Evolutionary conservation across 2,888 invertebrate species (phyloP).

Genomic region (Sinotaia quadrata): DNA sequence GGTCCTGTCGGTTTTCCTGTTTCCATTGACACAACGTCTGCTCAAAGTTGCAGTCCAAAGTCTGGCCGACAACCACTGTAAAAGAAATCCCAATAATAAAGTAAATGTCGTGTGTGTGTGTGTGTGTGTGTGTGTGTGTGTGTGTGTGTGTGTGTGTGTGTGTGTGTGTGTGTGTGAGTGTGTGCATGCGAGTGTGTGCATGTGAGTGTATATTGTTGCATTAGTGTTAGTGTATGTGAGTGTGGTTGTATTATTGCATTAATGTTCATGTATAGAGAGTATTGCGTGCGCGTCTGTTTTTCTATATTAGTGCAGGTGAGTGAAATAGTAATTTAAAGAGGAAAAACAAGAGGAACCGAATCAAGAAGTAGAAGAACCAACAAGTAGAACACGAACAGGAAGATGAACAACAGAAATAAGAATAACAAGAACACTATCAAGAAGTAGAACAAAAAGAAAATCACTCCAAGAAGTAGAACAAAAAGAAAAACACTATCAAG

Average conservation of each 20-base stretch:
- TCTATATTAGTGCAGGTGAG: slow-evolving; percentile 5
- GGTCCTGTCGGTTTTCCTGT: slow-evolving; percentile 48
- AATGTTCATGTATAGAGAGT: background rate
- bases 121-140: background rate
- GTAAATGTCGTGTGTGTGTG: background rate
- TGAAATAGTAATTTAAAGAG: slow-evolving; percentile 12
- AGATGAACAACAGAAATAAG: background rate
- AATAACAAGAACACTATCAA: background rate
- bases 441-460: background rate
- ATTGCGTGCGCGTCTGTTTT: slow-evolving; percentile 1
- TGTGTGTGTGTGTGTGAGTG: slow-evolving; percentile 13
- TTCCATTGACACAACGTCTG: slow-evolving; percentile 53
- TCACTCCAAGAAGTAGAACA: background rate
- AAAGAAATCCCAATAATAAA: slow-evolving; percentile 4
- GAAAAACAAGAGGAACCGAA: slow-evolving; percentile 3
- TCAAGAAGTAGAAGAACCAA: slow-evolving; percentile 12
- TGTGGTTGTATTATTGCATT: background rate
- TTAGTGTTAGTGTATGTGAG: background rate
- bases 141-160: slow-evolving; percentile 14
- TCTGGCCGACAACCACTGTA: slow-evolving; percentile 49
- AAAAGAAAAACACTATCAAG: background rate
- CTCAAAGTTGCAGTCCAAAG: slow-evolving; percentile 61
- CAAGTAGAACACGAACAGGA: slow-evolving; percentile 9
- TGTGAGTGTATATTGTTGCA: background rate
- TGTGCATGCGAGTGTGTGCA: background rate